Evolutionary conservation across 2,113 vertebrate genomes (phyloP).

Genomic region (Prunella fulvescens): DNA sequence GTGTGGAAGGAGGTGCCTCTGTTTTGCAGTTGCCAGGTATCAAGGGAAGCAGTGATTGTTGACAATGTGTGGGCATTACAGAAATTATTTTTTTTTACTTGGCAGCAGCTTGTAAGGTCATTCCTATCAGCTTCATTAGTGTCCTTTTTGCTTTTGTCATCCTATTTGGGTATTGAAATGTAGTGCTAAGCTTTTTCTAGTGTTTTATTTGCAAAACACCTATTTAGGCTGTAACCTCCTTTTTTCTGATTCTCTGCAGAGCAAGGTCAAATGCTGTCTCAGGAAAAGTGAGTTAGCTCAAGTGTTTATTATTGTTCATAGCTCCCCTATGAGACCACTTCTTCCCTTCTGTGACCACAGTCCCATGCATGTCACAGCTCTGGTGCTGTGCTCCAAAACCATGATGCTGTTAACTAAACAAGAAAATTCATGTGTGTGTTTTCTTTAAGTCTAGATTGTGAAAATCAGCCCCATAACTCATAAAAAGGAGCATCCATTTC

Average conservation of each 20-base stretch:
- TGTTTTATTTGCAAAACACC: neutral
- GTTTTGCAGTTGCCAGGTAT: constrained; percentile 2
- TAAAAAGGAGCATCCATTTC: neutral
- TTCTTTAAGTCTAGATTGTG: neutral
- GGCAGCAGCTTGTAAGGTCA: neutral
- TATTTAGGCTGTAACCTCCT: neutral
- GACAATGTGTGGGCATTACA: neutral
- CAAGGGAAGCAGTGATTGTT: constrained; percentile 3
- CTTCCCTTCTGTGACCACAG: neutral
- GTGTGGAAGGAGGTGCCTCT: neutral
- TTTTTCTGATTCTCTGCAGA: neutral
- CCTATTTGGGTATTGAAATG: neutral
- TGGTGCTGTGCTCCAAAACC: neutral
- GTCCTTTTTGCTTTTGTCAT: neutral
- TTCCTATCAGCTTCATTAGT: neutral
- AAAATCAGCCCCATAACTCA: neutral
- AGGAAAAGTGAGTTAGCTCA: neutral
- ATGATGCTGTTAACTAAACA: neutral
- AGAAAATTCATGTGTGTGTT: neutral
- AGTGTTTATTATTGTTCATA: neutral
- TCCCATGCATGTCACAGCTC: neutral
- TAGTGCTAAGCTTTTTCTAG: neutral
- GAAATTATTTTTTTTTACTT: neutral
- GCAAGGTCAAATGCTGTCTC: neutral
- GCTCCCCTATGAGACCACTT: neutral